Conservation (phyloP, 2,888 invertebrate genomes). For the Xylota sylvarum region DNA sequence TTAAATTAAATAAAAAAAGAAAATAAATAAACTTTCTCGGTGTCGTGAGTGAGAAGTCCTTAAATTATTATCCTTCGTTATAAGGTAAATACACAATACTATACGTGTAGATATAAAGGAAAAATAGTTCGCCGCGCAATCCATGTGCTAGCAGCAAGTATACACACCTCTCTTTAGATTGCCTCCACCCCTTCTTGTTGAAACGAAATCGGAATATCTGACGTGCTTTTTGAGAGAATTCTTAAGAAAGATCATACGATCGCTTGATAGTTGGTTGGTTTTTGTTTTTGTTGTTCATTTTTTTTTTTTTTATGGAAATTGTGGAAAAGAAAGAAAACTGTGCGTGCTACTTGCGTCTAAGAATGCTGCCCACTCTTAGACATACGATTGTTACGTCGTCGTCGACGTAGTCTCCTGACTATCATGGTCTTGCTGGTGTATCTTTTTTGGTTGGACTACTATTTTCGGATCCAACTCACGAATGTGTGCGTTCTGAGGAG, state of each 20-base stretch:
- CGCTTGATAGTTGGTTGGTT: slow-evolving; percentile 53
- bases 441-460: slow-evolving; percentile 8
- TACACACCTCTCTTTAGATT: not conserved
- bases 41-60: slow-evolving; percentile 48
- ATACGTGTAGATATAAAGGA: not conserved
- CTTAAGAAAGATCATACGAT: slow-evolving; percentile 70
- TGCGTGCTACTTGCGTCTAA: slow-evolving; percentile 39
- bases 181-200: slow-evolving; percentile 7
- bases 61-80: slow-evolving; percentile 37
- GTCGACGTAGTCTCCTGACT: not conserved
- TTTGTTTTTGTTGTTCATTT: slow-evolving; percentile 33
- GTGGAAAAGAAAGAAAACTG: slow-evolving; percentile 34
- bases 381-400: not conserved
- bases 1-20: slow-evolving; percentile 2
- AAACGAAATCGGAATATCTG: slow-evolving; percentile 58
- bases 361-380: not conserved
- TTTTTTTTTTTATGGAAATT: slow-evolving; percentile 36
- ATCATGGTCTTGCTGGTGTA: slow-evolving; percentile 2
- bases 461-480: slow-evolving; percentile 45
- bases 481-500: slow-evolving; percentile 9
- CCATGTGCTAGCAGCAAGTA: slow-evolving; percentile 43
- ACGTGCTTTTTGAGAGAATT: slow-evolving; percentile 68
- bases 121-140: slow-evolving; percentile 20
- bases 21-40: not conserved
- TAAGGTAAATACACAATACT: slow-evolving; percentile 40